Evolutionary conservation across 2,888 invertebrate genomes (phyloP), one percentile per base, ranked within the genome.

Genomic region (Drosophila sordidapex): DNA sequence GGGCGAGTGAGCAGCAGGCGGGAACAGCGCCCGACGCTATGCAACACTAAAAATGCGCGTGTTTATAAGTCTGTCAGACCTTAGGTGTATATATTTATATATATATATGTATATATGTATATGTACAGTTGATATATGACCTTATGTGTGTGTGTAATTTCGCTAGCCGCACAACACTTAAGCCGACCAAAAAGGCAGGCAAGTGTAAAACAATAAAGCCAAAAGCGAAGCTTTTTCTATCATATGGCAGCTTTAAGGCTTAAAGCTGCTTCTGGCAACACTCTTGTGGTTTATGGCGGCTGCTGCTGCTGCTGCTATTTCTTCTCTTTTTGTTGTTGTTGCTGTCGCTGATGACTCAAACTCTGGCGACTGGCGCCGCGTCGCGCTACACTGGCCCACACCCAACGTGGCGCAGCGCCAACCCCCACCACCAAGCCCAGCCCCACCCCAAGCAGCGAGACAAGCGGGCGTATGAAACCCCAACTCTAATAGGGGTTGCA

Each of bases 401-500:
- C 71, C 67, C 68, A 48, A 48, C 31, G 43, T 57, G 36, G 29
- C 56, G 35, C 29, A 54, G 46, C 72, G 51, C 53, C 51, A 31
- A 35, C 10, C 35, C 54, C 53, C 35, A 67, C 63, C 73, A 49
- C 58, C 48, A 29, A 46, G 13, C 29, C 51, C 53, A 29, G 65
- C 60, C 54, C 52, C 79, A 53, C 27, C n/a, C 56, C 56, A n/a
- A 38, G n/a, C 29, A 40, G n/a, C 51, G 52, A 46, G 21, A 61
- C 74, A 61, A 78, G 52, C 71, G 83, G 81, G 83, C 81, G 70
- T 72, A 75, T 51, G 78, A 72, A 78, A 76, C 87, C 85, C 85
- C 90, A 89, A 89, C 90, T 85, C 86, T 82, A 80, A 74, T 79
- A 83, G 89, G 87, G 87, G 87, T 87, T 87, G 87, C 86, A 84